Evolutionary conservation across 2,113 vertebrate genomes (phyloP), one percentile per base, ranked within the genome.

Genomic region (Columba livia): DNA sequence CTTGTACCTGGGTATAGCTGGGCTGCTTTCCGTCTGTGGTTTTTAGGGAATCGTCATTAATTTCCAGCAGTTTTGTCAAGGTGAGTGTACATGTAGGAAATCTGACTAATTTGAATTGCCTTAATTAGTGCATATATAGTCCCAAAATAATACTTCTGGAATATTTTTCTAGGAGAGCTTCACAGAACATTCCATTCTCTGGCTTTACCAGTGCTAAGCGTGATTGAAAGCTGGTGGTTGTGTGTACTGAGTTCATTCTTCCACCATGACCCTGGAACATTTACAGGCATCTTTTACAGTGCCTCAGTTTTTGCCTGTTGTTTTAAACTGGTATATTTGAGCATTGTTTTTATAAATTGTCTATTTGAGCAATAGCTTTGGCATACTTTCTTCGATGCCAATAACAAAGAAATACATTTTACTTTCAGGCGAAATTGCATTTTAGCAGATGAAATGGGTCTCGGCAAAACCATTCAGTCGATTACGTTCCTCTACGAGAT

Each of bases 391-490:
- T 56, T 79, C 42, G 51, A 64, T 6, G 53, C 67, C 56, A 44
- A 57, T 97, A 86, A 86, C 62, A 88, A 87, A 24, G 95, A 88
- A 87, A 24, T 96, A 54, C 90, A 29, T 72, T 81, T 81, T 97
- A 31, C 88, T 98, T 97, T 77, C 96, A 99, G 99, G 91, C 98
- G 98, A 89, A 99, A 99, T 98, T 99, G 99, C 98, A 99, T 99
- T 98, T 98, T 99, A 97, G 99, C 99, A 14, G 99, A 99, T 95
- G 99, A 99, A 98, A 99, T 99, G 99, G 99, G 99, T 95, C 98
- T 99, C 89, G 99, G 99, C 44, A 99, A 99, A 97, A 99, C 99
- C 80, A 99, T 99, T 97, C 99, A 99, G 94, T 99, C 99, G 73
- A 99, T 99, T 96, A 99, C 99, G 66, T 99, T 99, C 98, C 98